Percentiles rank a stretch among this genome's conserved stretches.
These are phyloP conservation scores for Xylocopa sonorina DNA, from an alignment of 1,140 invertebrate species.

Conservation along the genomic window DNA sequence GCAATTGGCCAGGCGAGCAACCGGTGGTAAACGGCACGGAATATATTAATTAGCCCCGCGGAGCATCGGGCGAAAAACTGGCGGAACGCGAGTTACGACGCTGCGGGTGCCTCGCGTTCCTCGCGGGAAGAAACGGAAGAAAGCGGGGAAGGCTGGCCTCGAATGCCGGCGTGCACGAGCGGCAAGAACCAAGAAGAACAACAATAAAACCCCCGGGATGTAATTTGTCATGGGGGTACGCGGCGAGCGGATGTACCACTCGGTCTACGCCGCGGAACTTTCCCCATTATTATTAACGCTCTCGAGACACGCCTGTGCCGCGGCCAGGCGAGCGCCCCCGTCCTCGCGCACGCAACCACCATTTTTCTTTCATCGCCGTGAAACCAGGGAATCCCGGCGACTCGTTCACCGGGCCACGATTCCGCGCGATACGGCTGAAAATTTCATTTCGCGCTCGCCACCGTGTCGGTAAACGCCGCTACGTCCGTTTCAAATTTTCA, in stretches of 20 bases:
- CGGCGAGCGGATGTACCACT: constrained; percentile 37
- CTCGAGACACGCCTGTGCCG: constrained; percentile 10
- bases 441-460: constrained; percentile 18
- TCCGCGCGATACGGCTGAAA: constrained; percentile 32
- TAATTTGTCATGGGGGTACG: constrained; percentile 69
- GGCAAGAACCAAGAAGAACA: constrained; percentile 63
- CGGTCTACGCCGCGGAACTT: constrained; percentile 56
- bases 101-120: background rate
- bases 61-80: background rate
- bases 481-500: constrained; percentile 38
- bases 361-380: constrained; percentile 42
- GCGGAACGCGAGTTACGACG: background rate
- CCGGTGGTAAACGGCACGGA: constrained; percentile 49
- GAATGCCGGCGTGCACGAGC: background rate
- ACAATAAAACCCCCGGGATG: constrained; percentile 72
- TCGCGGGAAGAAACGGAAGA: constrained; percentile 6
- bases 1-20: constrained; percentile 48
- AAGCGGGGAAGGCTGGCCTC: background rate
- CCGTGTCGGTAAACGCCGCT: background rate
- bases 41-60: constrained; percentile 63
- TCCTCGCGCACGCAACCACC: constrained; percentile 21
- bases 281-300: constrained; percentile 75
- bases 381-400: background rate
- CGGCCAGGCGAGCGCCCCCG: no score
- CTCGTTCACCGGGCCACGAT: constrained; percentile 27